Evolutionary conservation across 1,140 invertebrate genomes (phyloP), one percentile per base, ranked within the genome.

Genomic region (Listronotus oregonensis): DNA sequence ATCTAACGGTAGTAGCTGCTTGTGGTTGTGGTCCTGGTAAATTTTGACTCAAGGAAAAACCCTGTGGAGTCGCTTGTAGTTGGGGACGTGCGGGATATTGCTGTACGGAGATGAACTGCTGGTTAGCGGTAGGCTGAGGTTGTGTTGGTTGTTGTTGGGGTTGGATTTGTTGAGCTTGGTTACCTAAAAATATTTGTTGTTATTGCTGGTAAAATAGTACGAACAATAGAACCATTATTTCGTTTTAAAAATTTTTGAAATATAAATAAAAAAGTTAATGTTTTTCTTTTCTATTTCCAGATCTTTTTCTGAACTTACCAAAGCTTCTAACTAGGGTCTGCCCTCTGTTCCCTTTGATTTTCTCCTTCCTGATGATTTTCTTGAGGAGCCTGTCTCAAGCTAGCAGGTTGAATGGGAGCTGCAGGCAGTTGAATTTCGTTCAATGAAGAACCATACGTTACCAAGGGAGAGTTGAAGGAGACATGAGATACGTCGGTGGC

Each of bases 351-450:
- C 18, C 21, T 18, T 11, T 18, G n/a, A n/a, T 1, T 43, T 9
- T 31, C 18, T 3, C 10, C 9, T 18, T 14, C 17, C 15, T 3
- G 12, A 34, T 12, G 14, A 12, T 37, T 37, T 11, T 14, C 44
- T 17, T 52, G 59, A 14, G 59, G 39, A 11, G 31, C 32, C 21
- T 64, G 52, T 17, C 47, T 56, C 1, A 64, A 43, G 34, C 56
- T 64, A 31, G 62, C 52, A 9, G 62, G 62, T 50, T 57, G 27
- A 14, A 64, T 50, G 11, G 62, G 62, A 12, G 52, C 44, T 6
- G 62, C 62, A 14, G 62, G 62, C 9, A 65, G 17, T 49, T 58
- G 63, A 58, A 65, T 65, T 31, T 57, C 63, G 12, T 43, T 56
- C 21, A 65, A 11, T 10, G 54, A 40, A 7, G 18, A 11, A 46